Conservation (phyloP, 2,888 invertebrate genomes). For the Meiosimyza decipiens region DNA sequence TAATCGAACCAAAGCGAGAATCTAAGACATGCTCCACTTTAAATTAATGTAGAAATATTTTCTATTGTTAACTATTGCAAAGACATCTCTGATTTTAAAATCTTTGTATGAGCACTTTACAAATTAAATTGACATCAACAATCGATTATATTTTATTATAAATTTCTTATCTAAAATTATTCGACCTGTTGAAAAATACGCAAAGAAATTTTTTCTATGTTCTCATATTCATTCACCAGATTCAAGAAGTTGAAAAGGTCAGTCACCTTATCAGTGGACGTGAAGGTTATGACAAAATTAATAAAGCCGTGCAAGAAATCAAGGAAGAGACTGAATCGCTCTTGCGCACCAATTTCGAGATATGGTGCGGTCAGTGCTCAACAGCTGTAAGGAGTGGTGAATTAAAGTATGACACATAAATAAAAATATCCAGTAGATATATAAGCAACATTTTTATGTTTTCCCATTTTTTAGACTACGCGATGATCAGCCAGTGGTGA, state of each 20-base stretch:
- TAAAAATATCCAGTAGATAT: background rate
- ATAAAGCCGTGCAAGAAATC: slow-evolving; percentile 63
- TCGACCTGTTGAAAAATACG: too few relatives aligned
- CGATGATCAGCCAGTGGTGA: slow-evolving; percentile 81
- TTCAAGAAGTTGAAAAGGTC: slow-evolving; percentile 65
- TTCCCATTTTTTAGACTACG: slow-evolving; percentile 66
- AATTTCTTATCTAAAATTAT: too few relatives aligned
- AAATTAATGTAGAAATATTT: too few relatives aligned
- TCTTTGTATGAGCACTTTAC: too few relatives aligned
- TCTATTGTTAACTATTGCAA: too few relatives aligned
- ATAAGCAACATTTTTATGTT: background rate
- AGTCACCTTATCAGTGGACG: slow-evolving; percentile 64
- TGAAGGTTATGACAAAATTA: slow-evolving; percentile 63
- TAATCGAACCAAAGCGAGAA: too few relatives aligned
- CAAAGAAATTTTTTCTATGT: too few relatives aligned
- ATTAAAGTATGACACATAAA: slow-evolving; percentile 52
- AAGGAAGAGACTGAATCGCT: slow-evolving; percentile 65
- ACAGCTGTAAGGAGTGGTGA: slow-evolving; percentile 64
- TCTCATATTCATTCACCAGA: slow-evolving; percentile 42
- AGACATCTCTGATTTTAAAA: too few relatives aligned
- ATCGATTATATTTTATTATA: too few relatives aligned
- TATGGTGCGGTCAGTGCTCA: slow-evolving; percentile 65
- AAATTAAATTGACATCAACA: too few relatives aligned
- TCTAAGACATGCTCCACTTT: too few relatives aligned
- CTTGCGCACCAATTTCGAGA: slow-evolving; percentile 65